Evolutionary conservation across 2,113 vertebrate species (phyloP).

Genomic region (Corynorhinus townsendii): DNA sequence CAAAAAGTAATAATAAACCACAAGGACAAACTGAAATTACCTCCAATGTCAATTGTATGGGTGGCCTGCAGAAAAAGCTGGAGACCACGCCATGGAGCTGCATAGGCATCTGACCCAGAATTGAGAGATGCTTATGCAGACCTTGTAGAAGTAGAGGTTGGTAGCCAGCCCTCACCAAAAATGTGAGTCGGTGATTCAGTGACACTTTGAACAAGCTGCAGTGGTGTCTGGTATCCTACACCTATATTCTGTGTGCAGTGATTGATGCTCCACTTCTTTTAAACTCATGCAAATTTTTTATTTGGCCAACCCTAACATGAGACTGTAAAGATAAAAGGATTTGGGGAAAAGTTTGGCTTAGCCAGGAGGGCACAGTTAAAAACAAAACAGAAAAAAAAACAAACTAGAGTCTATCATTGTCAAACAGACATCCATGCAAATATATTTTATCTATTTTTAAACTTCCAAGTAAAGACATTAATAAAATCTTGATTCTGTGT

Average conservation of each 20-base stretch:
- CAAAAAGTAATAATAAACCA: background rate
- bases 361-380: background rate
- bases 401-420: background rate
- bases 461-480: background rate
- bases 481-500: background rate
- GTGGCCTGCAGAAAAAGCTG: background rate
- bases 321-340: background rate
- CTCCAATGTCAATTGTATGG: background rate
- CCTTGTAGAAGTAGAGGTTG: background rate
- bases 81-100: background rate
- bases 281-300: background rate
- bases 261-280: background rate
- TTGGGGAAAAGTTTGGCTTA: background rate
- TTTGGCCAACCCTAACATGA: background rate
- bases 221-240: background rate
- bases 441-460: background rate
- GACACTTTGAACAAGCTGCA: background rate
- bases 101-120: no score
- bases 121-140: background rate
- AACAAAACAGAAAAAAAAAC: background rate
- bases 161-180: background rate
- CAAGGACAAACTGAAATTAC: background rate
- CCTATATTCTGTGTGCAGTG: background rate
- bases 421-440: background rate
- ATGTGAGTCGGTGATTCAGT: background rate